Base-by-base conservation (phyloP, 2,888 invertebrate genomes). In the Agrochola circellaris region DNA sequence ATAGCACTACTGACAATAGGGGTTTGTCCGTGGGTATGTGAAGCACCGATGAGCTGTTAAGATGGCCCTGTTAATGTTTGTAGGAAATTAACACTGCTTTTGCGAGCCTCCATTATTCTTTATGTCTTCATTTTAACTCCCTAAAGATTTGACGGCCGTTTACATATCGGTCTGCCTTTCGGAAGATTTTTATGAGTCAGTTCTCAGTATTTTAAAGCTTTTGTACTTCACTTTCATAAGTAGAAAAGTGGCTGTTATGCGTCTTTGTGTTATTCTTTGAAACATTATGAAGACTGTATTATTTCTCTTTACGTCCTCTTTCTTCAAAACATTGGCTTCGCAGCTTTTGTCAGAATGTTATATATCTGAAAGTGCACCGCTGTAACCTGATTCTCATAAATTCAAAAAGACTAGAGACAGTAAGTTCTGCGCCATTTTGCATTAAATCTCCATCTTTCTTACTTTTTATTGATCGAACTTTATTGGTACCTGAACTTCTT, bases 51-150 rank as follows among this genome's bases (percentile, higher is more conserved):
- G 90, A 89, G 90, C 89, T 88, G 89, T 94, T 94, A 94, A 91
- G 91, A 93, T 83, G 86, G 87, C 88, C 83, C 89, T 92, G 95
- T 94, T 95, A 95, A 95, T 95, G 91, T 91, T 89, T 88, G 91
- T 88, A 86, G 89, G 89, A 92, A 94, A 95, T 95, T 95, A 95
- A 93, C 95, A 92, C 92, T 90, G 89, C 89, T 91, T 93, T 93
- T 91, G 92, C 91, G 89, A 91, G 90, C 90, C 89, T 84, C 89
- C 87, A 91, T 91, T 93, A 91, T 91, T 90, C 90, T 93, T 93
- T 93, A 93, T 93, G 93, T 93, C 93, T 94, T 94, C 92, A 93
- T 95, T 93, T 94, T 92, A 92, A 90, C 89, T 83, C 87, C 87
- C 81, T 91, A 90, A 88, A 92, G 90, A 82, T 79, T 87, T 87